Percentiles rank a stretch among this genome's conserved stretches.
Evolutionary conservation across 2,797 vertebrate species (phyloP).

Genomic region (Hipposideros larvatus): DNA sequence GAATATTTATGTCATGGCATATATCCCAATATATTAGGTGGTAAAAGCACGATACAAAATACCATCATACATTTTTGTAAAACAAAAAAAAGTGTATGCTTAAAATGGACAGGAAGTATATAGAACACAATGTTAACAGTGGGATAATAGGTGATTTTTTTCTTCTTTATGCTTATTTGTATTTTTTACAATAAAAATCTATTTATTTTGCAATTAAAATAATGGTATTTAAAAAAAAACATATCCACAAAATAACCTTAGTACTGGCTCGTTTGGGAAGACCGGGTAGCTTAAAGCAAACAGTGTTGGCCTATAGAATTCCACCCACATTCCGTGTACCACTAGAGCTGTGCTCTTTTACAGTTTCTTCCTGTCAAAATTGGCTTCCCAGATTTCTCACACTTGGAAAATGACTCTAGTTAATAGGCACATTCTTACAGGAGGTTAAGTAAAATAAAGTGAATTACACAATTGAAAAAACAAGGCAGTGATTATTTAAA

Average conservation of each 20-base stretch:
- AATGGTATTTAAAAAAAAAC: background rate
- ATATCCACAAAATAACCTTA: conserved; percentile 10
- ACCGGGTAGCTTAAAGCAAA: background rate
- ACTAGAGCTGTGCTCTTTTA: background rate
- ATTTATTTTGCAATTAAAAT: conserved; percentile 53
- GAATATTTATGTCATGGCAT: background rate
- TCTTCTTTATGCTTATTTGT: background rate
- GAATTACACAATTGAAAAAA: conserved; percentile 23
- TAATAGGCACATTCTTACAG: conserved; percentile 13
- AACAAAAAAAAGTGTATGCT: background rate
- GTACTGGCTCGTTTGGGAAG: conserved; percentile 47
- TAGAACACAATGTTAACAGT: conserved; percentile 43
- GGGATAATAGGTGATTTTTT: background rate
- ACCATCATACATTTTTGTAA: conserved; percentile 6
- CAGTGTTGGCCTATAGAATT: background rate
- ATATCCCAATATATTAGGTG: conserved; percentile 12
- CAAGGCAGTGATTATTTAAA: conserved; percentile 18
- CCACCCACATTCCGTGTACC: background rate
- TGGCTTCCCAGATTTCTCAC: conserved; percentile 17
- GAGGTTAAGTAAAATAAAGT: conserved; percentile 27
- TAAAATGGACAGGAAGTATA: conserved; percentile 27
- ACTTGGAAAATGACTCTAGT: conserved; percentile 30
- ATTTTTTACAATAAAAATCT: conserved; percentile 32
- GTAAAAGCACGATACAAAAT: conserved; percentile 1
- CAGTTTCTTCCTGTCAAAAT: background rate